These are phyloP conservation scores for Pteronotus mesoamericanus DNA, from an alignment of 2,797 vertebrate genomes.

Conservation along the genomic window DNA sequence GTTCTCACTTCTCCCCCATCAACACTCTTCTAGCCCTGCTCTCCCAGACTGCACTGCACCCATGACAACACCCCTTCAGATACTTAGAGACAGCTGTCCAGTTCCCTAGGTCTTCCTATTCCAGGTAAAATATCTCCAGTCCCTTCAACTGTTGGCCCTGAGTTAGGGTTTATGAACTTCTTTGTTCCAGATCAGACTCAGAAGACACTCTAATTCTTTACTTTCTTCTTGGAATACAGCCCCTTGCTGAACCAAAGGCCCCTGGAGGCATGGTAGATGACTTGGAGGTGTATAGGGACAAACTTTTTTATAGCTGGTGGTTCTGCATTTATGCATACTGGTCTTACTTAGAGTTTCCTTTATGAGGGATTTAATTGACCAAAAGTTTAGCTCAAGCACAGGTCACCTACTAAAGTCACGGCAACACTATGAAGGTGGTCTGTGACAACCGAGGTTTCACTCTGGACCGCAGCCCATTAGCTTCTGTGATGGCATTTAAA, in stretches of 20 bases:
- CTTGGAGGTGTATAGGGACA: neutral
- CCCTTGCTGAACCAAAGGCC: fast-evolving
- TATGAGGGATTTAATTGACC: neutral
- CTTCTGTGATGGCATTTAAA: no score
- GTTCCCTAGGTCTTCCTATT: neutral
- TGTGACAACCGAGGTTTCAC: neutral
- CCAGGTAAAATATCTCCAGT: neutral
- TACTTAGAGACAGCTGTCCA: neutral
- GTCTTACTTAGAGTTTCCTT: neutral
- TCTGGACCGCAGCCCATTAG: neutral
- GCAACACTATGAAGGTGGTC: neutral
- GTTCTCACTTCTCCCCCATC: neutral
- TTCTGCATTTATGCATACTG: neutral
- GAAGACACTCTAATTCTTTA: neutral
- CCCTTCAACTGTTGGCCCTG: neutral
- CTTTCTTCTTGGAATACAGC: neutral
- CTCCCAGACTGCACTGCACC: fast-evolving
- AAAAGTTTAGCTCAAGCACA: neutral
- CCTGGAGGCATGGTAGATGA: fast-evolving
- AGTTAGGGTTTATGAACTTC: no score
- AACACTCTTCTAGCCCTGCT: neutral
- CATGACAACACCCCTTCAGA: neutral
- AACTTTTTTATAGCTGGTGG: no score
- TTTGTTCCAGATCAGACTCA: neutral
- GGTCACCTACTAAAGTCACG: neutral